phyloP scores from a whole-genome alignment of 2,113 vertebrate species.

The Rhinichthys klamathensis region DNA sequence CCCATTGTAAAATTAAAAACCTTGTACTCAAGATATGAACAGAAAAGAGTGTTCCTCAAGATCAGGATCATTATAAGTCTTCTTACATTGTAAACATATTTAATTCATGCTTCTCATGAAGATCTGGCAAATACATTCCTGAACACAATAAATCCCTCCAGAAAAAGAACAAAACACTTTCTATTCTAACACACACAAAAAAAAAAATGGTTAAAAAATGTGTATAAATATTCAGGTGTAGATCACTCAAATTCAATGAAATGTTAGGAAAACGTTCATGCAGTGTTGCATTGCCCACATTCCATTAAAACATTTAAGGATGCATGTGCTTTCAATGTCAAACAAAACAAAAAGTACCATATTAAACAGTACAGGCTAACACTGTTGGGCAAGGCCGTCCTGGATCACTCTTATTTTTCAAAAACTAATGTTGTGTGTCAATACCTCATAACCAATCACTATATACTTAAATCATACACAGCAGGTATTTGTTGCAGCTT shows the following conservation, averaged over 20 bases:
- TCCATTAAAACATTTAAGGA: conserved; percentile 11
- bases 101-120: neutral
- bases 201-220: neutral
- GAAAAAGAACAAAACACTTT: neutral
- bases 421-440: neutral
- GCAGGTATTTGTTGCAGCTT: neutral
- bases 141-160: neutral
- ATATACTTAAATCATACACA: neutral
- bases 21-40: neutral
- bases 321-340: conserved; percentile 27
- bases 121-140: neutral
- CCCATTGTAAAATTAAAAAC: neutral
- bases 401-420: conserved; percentile 58
- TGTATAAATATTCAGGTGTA: neutral
- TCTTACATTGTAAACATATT: neutral
- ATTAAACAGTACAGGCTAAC: conserved; percentile 52
- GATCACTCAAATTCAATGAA: neutral
- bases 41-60: neutral
- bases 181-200: neutral
- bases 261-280: conserved; percentile 17
- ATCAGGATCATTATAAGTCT: neutral
- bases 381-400: conserved; percentile 59
- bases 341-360: conserved; percentile 59
- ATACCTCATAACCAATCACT: neutral
- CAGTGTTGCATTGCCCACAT: neutral